phyloP scores from a whole-genome alignment of 2,888 invertebrate genomes.

The Oxycera nigricornis region DNA sequence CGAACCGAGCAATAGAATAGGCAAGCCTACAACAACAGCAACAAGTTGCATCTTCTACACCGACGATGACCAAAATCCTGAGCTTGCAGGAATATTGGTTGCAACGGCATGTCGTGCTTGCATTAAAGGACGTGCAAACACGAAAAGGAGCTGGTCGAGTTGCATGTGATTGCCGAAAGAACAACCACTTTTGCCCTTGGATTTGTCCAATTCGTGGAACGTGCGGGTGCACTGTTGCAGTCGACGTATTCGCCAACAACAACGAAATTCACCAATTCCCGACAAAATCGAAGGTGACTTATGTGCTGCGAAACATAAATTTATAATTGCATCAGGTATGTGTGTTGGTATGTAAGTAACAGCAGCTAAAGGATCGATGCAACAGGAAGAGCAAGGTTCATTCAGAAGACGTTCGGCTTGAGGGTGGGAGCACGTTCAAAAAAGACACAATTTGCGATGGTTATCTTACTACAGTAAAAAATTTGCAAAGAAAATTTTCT shows the following conservation, averaged over 20 bases:
- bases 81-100: neutral
- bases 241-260: neutral
- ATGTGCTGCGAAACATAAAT: conserved; percentile 32
- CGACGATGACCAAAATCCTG: too few species aligned
- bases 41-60: too few species aligned
- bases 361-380: too few species aligned
- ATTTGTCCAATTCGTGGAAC: neutral
- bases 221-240: neutral
- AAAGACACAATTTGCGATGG: too few species aligned
- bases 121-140: conserved; percentile 27
- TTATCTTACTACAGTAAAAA: too few species aligned
- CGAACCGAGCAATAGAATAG: neutral
- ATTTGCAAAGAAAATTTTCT: too few species aligned
- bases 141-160: conserved; percentile 16
- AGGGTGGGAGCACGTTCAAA: too few species aligned
- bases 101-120: neutral
- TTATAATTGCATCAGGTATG: conserved; percentile 23
- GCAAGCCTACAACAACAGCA: neutral
- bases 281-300: conserved; percentile 33
- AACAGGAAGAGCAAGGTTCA: too few species aligned
- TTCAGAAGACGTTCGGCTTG: too few species aligned
- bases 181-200: conserved; percentile 8
- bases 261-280: neutral
- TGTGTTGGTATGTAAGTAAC: too few species aligned
- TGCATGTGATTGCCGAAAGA: conserved; percentile 8